Evolutionary conservation across 2,113 vertebrate genomes (phyloP).

Genomic region (Lampris incognitus): DNA sequence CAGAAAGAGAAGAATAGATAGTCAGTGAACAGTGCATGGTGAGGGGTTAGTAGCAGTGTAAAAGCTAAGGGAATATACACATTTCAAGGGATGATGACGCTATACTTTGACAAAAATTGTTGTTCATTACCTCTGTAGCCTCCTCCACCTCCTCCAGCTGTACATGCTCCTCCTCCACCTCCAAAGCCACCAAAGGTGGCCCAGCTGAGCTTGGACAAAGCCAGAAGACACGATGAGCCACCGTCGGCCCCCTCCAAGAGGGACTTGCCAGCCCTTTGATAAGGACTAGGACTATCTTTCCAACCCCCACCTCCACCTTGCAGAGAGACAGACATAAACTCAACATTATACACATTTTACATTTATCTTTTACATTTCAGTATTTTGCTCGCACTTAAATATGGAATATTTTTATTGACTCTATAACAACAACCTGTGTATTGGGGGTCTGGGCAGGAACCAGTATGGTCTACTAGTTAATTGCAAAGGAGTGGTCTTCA

Average conservation of each 20-base stretch:
- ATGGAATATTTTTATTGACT: too few species aligned
- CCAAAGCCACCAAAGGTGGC: slow-evolving; percentile 89
- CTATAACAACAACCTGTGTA: too few species aligned
- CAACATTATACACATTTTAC: neutral
- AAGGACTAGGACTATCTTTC: slow-evolving; percentile 73
- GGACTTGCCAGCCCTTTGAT: slow-evolving; percentile 83
- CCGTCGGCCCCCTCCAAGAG: slow-evolving; percentile 86
- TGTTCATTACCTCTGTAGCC: slow-evolving; percentile 86
- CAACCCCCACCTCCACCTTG: slow-evolving; percentile 89
- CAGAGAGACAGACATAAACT: neutral
- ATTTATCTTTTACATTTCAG: neutral
- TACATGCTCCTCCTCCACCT: slow-evolving; percentile 91
- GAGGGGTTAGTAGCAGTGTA: neutral
- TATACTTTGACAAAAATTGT: neutral
- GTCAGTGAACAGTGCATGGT: too few species aligned
- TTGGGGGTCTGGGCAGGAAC: too few species aligned
- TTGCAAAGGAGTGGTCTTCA: too few species aligned
- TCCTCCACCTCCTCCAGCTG: slow-evolving; percentile 88
- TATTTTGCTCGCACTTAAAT: too few species aligned
- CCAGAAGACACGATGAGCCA: slow-evolving; percentile 85
- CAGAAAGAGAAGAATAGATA: neutral
- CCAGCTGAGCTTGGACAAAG: slow-evolving; percentile 86
- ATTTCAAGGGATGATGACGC: neutral
- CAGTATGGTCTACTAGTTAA: too few species aligned
- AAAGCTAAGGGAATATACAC: neutral